Percentiles rank a stretch among this genome's conserved stretches.
phyloP scores from a whole-genome alignment of 2,113 vertebrate genomes.

The Spizaetus ornatus region DNA sequence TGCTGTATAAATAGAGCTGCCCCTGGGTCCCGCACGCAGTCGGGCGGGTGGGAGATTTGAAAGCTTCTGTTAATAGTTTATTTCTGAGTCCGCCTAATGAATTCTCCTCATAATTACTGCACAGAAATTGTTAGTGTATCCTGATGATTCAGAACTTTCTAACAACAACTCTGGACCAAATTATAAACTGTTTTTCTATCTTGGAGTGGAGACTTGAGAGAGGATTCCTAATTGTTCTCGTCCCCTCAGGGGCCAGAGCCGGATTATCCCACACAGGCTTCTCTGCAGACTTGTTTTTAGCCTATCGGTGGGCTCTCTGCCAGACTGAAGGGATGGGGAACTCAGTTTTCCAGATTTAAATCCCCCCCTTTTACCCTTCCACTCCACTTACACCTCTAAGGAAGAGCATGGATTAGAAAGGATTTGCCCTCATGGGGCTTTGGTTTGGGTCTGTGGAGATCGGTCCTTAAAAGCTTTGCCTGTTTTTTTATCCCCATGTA shows the following conservation, averaged over 20 bases:
- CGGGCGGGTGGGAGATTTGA: constrained; percentile 28
- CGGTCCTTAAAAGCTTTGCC: constrained; percentile 36
- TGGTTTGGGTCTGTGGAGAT: constrained; percentile 17
- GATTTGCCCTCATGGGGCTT: constrained; percentile 22
- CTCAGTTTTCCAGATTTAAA: constrained; percentile 39
- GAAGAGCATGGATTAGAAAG: constrained; percentile 42
- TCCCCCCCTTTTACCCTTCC: neutral
- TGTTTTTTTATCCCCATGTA: neutral
- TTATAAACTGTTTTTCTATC: constrained; percentile 60
- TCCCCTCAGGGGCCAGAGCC: constrained; percentile 27
- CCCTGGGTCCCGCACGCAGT: neutral
- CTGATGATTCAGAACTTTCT: constrained; percentile 59
- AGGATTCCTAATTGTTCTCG: constrained; percentile 50
- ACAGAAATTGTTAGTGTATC: constrained; percentile 43
- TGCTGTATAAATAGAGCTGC: neutral
- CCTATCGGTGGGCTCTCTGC: constrained; percentile 4
- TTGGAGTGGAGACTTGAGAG: constrained; percentile 60
- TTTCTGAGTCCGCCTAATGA: neutral
- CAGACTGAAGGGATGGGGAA: constrained; percentile 12
- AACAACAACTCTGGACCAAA: constrained; percentile 46
- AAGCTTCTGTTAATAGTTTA: constrained; percentile 45
- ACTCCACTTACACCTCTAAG: constrained; percentile 38
- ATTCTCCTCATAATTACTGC: neutral
- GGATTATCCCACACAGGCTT: constrained; percentile 53
- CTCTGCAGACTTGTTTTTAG: constrained; percentile 34